A percentile compares a stretch with the other conserved stretches of the same genome.
Conservation (phyloP, 2,888 invertebrate species). For the Coleophora deauratella region DNA sequence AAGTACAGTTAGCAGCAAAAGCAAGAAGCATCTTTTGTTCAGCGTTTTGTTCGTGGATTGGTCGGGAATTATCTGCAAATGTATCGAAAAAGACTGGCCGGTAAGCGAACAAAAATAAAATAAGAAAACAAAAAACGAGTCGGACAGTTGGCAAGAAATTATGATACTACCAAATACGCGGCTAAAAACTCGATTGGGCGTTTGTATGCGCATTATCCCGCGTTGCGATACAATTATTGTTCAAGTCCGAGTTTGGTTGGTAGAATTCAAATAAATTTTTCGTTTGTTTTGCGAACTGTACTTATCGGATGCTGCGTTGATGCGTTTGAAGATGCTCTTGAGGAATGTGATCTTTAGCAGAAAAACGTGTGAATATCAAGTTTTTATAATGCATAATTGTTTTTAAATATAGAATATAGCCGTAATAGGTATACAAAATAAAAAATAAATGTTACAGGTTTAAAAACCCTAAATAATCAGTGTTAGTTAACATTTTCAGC, state of each 20-base stretch:
- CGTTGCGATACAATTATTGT: conserved; percentile 29
- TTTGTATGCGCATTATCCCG: conserved; percentile 23
- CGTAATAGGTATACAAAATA: no score
- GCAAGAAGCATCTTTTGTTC: conserved; percentile 44
- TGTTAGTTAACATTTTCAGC: no score
- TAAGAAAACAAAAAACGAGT: conserved; percentile 34
- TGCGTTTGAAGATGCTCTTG: neutral
- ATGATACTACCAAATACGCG: conserved; percentile 68
- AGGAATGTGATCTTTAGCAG: neutral
- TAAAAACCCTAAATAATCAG: no score
- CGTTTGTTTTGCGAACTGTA: conserved; percentile 2
- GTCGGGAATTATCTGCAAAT: conserved; percentile 44
- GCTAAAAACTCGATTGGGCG: conserved; percentile 48
- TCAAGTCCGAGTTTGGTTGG: neutral
- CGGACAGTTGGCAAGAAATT: conserved; percentile 54
- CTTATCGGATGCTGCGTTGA: neutral
- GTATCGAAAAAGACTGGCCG: conserved; percentile 52
- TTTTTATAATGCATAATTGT: no score
- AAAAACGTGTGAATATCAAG: no score
- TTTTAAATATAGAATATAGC: no score
- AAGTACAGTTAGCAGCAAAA: conserved; percentile 27
- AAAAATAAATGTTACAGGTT: no score
- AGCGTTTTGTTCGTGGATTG: conserved; percentile 37
- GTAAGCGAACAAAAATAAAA: conserved; percentile 8
- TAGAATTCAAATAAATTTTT: conserved; percentile 1